Percentiles rank a stretch among this genome's conserved stretches.
Conservation (phyloP, 2,113 vertebrate species). For the Phalacrocorax brasilianus region DNA sequence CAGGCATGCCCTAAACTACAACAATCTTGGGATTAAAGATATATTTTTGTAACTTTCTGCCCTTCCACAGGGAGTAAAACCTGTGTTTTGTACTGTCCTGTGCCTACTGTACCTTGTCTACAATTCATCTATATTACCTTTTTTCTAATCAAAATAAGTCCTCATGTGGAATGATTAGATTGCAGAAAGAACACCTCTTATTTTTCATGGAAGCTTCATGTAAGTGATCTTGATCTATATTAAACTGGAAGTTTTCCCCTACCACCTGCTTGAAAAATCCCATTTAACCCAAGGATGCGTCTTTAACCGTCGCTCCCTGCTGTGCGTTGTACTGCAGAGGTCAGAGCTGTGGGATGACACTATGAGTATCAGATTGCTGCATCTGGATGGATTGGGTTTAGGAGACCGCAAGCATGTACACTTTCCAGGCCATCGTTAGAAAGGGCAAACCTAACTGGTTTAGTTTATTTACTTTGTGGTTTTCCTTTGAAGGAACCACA, state of each 20-base stretch:
- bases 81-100: conserved; percentile 42
- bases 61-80: neutral
- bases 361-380: neutral
- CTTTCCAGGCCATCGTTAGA: neutral
- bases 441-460: conserved; percentile 42
- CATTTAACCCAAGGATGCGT: neutral
- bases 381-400: neutral
- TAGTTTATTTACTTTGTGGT: conserved; percentile 38
- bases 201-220: conserved; percentile 1
- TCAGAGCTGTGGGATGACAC: conserved; percentile 40
- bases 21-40: conserved; percentile 42
- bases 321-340: conserved; percentile 11
- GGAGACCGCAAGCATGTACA: neutral
- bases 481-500: conserved; percentile 32
- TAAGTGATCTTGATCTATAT: conserved; percentile 1
- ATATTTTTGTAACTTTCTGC: conserved; percentile 46
- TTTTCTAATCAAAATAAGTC: conserved; percentile 27
- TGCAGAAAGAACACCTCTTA: neutral
- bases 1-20: conserved; percentile 19
- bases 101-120: neutral
- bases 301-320: neutral
- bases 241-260: conserved; percentile 46
- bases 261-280: conserved; percentile 7
- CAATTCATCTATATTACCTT: neutral
- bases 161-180: neutral